Evolutionary conservation across 2,797 vertebrate species (phyloP), one percentile per base, ranked within the genome.

Genomic region (Podarcis siculus): DNA sequence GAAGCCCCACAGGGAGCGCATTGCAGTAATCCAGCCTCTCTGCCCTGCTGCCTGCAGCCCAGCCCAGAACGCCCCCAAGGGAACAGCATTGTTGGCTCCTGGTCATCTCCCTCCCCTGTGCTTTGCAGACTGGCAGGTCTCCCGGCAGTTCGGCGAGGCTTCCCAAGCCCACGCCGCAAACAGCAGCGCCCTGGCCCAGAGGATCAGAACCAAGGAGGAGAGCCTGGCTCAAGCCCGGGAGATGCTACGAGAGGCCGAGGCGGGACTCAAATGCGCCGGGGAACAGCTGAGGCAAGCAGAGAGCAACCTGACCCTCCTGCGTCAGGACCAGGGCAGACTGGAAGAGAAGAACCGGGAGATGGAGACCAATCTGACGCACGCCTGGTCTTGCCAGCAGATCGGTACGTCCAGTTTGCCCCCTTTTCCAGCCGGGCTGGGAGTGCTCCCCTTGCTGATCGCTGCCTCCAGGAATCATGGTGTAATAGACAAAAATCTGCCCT

Each of bases 131-230:
- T 39, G 93, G 88, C 94, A 95, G 87, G 84, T 88, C 27, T 93
- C 92, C 64, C 83, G 55, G 84, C 91, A 92, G 35, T 87, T 95
- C 39, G 87, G 86, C 89, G 45, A 84, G 66, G 23, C 3, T 8
- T 86, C 39, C 42, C 76, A 12, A 0, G 30, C 69, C 67, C 94
- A 94, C 0, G 6, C 3, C 0, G 66, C 84, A 27, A 92, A 96
- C 75, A 94, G 92, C 82, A 82, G 85, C 89, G 94, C 84, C 87
- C 92, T 96, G 72, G 71, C 64, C n/a, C 87, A 92, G 87, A 88
- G 94, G 71, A 87, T 95, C 73, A 25, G 0, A 12, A 32, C 58
- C 1, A 42, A 23, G 76, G 75, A 37, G 27, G 9, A 1, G 2
- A 75, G 90, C 82, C 67, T 92, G 79, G 69, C 12, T 0, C 86